Evolutionary conservation across 2,113 vertebrate genomes (phyloP).

Genomic region (Isichthys henryi): DNA sequence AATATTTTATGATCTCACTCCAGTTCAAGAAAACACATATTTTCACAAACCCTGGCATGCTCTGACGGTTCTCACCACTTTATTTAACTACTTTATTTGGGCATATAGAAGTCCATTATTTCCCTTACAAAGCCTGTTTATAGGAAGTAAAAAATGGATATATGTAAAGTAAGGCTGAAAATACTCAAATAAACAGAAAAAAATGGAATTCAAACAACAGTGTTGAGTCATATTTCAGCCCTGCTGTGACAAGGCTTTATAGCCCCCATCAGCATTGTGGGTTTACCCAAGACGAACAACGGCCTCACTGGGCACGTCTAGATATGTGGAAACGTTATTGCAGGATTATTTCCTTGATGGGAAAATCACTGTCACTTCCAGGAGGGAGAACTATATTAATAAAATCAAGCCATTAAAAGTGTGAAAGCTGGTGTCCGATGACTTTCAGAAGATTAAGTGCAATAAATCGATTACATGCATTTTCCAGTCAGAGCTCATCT

Average conservation of each 20-base stretch:
- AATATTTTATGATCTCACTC: not conserved
- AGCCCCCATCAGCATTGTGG: not conserved
- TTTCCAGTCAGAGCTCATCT: not conserved
- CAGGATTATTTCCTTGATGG: not conserved
- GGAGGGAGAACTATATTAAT: not conserved
- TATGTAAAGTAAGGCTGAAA: not conserved
- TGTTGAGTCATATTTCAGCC: not conserved
- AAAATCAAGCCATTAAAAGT: not conserved
- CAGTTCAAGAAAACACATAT: not conserved
- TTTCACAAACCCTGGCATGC: constrained; percentile 8
- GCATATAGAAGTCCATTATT: not conserved
- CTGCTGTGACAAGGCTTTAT: not conserved
- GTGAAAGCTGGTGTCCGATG: not conserved
- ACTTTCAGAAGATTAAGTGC: not conserved
- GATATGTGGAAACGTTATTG: not conserved
- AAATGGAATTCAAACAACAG: not conserved
- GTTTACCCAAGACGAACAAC: not conserved
- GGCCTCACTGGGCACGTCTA: not conserved
- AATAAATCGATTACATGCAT: not conserved
- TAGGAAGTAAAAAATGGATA: not conserved
- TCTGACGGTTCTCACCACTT: not conserved
- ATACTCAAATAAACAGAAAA: not conserved
- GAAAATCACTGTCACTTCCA: not conserved
- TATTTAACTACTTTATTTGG: not conserved
- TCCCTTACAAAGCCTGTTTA: not conserved